Percentiles rank a stretch among this genome's conserved stretches.
Evolutionary conservation across 2,888 invertebrate species (phyloP).

Genomic region (Dinocampus coccinellae): DNA sequence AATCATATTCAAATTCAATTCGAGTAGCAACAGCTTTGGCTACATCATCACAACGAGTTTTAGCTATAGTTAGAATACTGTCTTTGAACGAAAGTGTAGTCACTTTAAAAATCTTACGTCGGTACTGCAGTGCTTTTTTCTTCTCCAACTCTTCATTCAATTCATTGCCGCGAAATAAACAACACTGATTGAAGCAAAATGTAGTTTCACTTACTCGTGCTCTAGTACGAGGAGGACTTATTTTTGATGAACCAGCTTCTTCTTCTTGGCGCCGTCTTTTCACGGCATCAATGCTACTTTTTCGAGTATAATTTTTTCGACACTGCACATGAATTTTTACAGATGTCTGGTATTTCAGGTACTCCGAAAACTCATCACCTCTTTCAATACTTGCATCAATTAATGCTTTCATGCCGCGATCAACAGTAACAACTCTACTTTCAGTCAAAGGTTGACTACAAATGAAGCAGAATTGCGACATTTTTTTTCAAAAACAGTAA

Average conservation of each 20-base stretch:
- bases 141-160: constrained; percentile 24
- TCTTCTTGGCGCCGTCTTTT: constrained; percentile 25
- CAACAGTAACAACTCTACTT: constrained; percentile 24
- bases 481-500: neutral
- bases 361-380: constrained; percentile 25
- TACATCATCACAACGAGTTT: constrained; percentile 47
- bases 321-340: constrained; percentile 25
- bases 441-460: constrained; percentile 17
- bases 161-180: constrained; percentile 4
- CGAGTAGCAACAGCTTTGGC: constrained; percentile 56
- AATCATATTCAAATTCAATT: constrained; percentile 51
- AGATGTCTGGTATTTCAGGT: constrained; percentile 25
- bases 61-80: too few species aligned
- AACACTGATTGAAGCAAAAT: neutral
- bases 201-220: constrained; percentile 2
- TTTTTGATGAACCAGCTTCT: constrained; percentile 24
- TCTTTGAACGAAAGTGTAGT: constrained; percentile 43
- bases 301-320: constrained; percentile 27
- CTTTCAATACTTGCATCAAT: constrained; percentile 36
- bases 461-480: constrained; percentile 21
- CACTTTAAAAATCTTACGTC: constrained; percentile 25
- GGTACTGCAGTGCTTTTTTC: neutral
- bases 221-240: constrained; percentile 24
- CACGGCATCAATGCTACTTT: constrained; percentile 13
- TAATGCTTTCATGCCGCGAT: constrained; percentile 25